A percentile compares a stretch with the other conserved stretches of the same genome.
phyloP scores from a whole-genome alignment of 2,797 vertebrate genomes.

The Prunella strophiata region DNA sequence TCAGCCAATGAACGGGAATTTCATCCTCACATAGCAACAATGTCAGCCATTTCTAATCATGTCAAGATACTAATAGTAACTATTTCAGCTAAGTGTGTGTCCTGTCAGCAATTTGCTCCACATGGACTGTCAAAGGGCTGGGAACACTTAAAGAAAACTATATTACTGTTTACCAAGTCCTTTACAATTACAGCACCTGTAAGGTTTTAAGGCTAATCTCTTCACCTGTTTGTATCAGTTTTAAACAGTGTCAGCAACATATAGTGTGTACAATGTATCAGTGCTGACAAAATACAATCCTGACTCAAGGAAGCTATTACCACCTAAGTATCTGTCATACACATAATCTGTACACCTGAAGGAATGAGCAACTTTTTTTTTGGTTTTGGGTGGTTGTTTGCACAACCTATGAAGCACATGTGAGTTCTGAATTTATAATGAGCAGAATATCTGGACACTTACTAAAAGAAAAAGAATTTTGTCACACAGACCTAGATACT shows the following conservation, averaged over 20 bases:
- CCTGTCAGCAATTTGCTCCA: not conserved
- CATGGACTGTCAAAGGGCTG: not conserved
- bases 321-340: not conserved
- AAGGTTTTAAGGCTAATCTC: not conserved
- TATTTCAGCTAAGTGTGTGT: not conserved
- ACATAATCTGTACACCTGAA: not conserved
- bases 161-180: not conserved
- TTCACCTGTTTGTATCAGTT: not conserved
- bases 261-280: not conserved
- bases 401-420: not conserved
- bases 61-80: slow-evolving; percentile 32
- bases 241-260: not conserved
- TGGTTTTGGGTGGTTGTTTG: not conserved
- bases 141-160: not conserved
- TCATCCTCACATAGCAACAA: not conserved
- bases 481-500: not conserved
- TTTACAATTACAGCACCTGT: not conserved
- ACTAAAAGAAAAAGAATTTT: not conserved
- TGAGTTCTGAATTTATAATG: not conserved
- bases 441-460: not conserved
- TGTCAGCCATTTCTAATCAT: not conserved
- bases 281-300: slow-evolving; percentile 20
- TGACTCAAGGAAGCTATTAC: not conserved
- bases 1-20: not conserved
- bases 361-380: not conserved